Conservation (phyloP, 2,888 invertebrate genomes). For the Drosophila antonietae region DNA sequence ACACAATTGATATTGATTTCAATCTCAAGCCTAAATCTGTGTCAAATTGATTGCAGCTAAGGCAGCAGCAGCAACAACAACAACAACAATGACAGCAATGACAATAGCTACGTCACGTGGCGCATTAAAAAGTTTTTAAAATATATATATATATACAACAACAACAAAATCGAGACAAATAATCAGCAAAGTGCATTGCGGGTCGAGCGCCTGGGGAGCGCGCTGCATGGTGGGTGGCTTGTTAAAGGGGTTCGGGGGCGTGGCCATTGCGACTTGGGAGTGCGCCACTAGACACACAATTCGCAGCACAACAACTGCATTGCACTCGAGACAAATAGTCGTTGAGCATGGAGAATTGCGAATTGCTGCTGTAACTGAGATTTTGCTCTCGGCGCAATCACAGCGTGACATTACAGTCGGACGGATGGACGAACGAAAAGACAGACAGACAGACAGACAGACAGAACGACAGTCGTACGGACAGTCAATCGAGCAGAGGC, state of each 20-base stretch:
- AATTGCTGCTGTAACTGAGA: conserved; percentile 43
- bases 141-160: background rate
- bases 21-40: conserved; percentile 61
- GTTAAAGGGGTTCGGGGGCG: conserved; percentile 9
- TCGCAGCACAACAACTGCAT: conserved; percentile 60
- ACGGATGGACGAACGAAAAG: conserved; percentile 25
- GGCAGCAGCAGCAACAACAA: conserved; percentile 8
- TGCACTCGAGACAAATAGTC: conserved; percentile 71
- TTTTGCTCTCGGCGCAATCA: conserved; percentile 70
- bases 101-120: conserved; percentile 30
- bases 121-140: conserved; percentile 10
- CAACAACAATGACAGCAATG: background rate
- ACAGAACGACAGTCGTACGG: conserved; percentile 27
- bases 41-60: conserved; percentile 71
- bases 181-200: conserved; percentile 74
- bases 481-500: conserved; percentile 34
- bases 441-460: conserved; percentile 32
- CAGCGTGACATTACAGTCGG: conserved; percentile 65
- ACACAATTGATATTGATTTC: conserved; percentile 68
- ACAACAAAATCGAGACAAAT: conserved; percentile 47
- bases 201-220: conserved; percentile 19
- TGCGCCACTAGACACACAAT: conserved; percentile 63
- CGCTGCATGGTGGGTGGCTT: conserved; percentile 24
- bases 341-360: conserved; percentile 40
- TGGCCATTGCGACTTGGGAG: conserved; percentile 41